Evolutionary conservation across 2,113 vertebrate species (phyloP).

Genomic region (Leptodactylus fuscus): DNA sequence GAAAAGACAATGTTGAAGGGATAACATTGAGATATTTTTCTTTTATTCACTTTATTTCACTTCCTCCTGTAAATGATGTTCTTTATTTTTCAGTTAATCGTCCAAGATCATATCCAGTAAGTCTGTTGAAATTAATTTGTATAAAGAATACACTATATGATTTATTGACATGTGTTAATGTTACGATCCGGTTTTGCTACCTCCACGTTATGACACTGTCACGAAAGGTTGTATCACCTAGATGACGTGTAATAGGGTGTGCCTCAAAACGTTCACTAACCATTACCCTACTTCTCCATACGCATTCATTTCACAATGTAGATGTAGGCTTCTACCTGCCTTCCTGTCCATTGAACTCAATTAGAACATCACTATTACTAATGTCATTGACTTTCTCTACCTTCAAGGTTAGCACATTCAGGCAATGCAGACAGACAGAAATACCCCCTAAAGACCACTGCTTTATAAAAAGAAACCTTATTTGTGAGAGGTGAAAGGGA

Average conservation of each 20-base stretch:
- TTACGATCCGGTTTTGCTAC: not conserved
- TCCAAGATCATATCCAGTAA: not conserved
- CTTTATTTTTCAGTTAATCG: no score
- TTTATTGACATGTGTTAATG: not conserved
- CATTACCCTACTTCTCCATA: not conserved
- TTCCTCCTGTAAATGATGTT: no score
- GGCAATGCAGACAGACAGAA: not conserved
- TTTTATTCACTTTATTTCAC: no score
- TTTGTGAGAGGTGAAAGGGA: constrained; percentile 35
- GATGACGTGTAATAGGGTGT: not conserved
- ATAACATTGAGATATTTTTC: no score
- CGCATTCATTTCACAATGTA: no score
- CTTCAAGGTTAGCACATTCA: not conserved
- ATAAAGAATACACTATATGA: not conserved
- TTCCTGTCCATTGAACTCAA: no score
- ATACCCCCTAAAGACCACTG: not conserved
- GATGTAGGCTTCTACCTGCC: no score
- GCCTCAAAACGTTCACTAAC: not conserved
- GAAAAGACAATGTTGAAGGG: no score
- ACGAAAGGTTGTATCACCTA: not conserved
- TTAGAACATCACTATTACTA: not conserved
- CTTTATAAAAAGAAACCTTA: constrained; percentile 15
- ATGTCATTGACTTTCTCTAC: not conserved
- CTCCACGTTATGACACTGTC: not conserved
- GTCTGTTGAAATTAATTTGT: not conserved